Conservation (phyloP, 1,140 invertebrate species). For the Drosophila ficusphila region DNA sequence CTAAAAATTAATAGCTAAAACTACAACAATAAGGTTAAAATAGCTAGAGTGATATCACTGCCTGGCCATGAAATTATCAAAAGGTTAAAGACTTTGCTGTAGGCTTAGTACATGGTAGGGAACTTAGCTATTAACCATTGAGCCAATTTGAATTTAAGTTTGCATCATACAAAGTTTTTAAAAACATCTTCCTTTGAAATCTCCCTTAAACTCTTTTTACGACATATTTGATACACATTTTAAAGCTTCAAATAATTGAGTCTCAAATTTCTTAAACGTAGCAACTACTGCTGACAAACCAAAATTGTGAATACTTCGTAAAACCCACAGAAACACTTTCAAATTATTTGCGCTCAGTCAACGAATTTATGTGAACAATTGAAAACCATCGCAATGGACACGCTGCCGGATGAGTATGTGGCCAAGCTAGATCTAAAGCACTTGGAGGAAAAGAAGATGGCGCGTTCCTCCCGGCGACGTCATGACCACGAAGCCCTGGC, state of each 20-base stretch:
- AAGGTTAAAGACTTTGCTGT: not conserved
- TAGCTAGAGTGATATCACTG: not conserved
- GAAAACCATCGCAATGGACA: conserved; percentile 10
- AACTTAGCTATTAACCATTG: not conserved
- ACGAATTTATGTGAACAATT: conserved; percentile 23
- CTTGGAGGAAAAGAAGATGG: not conserved
- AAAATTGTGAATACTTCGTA: conserved; percentile 34
- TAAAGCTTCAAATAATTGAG: too few species aligned
- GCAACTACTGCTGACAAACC: conserved; percentile 13
- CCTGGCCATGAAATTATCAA: too few species aligned
- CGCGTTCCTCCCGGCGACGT: not conserved
- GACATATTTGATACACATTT: too few species aligned
- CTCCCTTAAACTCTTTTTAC: too few species aligned
- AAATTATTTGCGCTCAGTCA: conserved; percentile 28
- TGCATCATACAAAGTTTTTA: too few species aligned
- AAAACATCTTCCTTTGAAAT: too few species aligned
- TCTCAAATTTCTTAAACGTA: not conserved
- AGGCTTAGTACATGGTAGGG: not conserved
- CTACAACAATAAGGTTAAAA: too few species aligned
- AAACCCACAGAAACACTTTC: conserved; percentile 19
- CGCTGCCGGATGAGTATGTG: conserved; percentile 14
- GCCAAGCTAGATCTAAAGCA: not conserved
- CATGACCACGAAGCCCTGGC: not conserved
- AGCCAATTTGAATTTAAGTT: not conserved
- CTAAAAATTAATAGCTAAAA: not conserved